These are phyloP conservation scores for Acyrthosiphon pisum DNA, from an alignment of 1,140 invertebrate genomes.

Conservation along the genomic window DNA sequence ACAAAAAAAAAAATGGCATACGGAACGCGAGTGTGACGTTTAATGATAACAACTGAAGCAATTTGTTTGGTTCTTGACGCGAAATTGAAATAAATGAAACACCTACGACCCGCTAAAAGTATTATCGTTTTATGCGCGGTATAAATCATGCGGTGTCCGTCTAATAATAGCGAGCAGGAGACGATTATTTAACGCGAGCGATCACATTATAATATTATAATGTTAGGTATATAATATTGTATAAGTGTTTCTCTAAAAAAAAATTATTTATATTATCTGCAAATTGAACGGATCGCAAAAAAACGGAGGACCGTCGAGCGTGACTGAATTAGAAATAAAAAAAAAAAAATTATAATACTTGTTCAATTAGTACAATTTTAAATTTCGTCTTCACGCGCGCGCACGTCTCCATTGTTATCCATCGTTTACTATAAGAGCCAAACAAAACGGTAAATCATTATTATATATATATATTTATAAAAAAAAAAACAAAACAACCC, in stretches of 20 bases:
- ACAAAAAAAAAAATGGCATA: not conserved
- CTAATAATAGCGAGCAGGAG: not conserved
- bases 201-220: not conserved
- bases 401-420: constrained; percentile 28
- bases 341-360: not conserved
- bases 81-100: constrained; percentile 39
- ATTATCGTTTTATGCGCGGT: not conserved
- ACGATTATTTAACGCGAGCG: not conserved
- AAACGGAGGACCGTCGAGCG: not conserved
- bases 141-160: not conserved
- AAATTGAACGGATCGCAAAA: not conserved
- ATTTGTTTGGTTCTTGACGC: constrained; percentile 13
- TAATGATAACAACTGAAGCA: not conserved
- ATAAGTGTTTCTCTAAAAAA: not conserved
- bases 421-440: constrained; percentile 26
- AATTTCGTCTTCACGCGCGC: not conserved
- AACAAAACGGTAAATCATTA: constrained; percentile 34
- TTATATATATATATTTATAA: not conserved
- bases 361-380: constrained; percentile 16
- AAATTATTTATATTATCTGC: too few species aligned
- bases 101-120: not conserved
- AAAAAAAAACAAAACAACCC: not conserved
- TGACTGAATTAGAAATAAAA: not conserved
- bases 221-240: too few species aligned
- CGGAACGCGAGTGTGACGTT: not conserved